Base-by-base conservation (phyloP, 2,113 vertebrate genomes). In the Chlorodrepanis virens region DNA sequence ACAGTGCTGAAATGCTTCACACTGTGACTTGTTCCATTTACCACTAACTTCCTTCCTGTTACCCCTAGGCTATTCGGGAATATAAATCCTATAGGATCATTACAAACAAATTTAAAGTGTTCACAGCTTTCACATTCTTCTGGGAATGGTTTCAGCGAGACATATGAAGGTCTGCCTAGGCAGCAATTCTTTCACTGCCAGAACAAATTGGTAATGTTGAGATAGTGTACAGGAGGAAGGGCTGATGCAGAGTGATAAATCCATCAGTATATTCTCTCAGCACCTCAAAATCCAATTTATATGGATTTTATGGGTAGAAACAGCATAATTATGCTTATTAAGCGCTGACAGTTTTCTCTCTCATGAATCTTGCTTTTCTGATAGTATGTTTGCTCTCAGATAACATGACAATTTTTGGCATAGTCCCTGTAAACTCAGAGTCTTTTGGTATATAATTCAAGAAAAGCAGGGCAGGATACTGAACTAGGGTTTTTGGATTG, bases 11-110 rank as follows among this genome's bases (percentile, higher is more conserved):
- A 95, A 87, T 76, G 31, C 33, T 87, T 94, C 90, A 88, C 57
- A 60, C 88, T 94, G 88, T 94, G 92, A 95, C 61, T 85, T 95
- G 90, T 92, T 94, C 92, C 75, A 90, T 92, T 95, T 95, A 80
- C 63, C 28, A 76, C 22, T 54, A 37, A 6, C 45, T 83, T 88
- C 37, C 68, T 90, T 79, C 82, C 82, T 72, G 31, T 33, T 80
- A 14, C 16, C 53, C 44, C 28, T 42, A 92, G 70, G 82, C 84
- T 59, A 87, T 65, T 57, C 45, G 88, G 31, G 23, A 22, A 69
- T 65, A 59, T 77, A 88, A 86, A 45, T 91, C 60, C n/a, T 83
- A 49, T 17, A 91, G n/a, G 53, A 76, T 65, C 67, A 85, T 83
- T 76, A n/a, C 6, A 76, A 94, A 85, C 7, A 91, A 72, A 53